Percentiles rank a stretch among this genome's conserved stretches.
These are phyloP conservation scores for Monopterus albus DNA, from an alignment of 2,113 vertebrate species.

Conservation along the genomic window DNA sequence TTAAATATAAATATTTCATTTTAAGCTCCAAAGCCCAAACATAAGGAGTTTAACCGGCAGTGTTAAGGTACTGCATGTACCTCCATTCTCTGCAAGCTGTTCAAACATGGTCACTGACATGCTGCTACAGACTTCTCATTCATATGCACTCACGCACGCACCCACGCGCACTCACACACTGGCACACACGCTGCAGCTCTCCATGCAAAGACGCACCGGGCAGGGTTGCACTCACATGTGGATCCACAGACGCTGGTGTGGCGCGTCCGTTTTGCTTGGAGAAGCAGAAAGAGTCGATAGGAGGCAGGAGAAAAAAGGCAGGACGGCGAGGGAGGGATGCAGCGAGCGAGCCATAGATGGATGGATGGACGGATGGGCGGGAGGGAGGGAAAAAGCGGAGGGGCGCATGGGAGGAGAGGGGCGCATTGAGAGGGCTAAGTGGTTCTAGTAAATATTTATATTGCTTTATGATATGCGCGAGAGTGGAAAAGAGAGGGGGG, in stretches of 20 bases:
- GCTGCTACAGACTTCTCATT: conserved; percentile 41
- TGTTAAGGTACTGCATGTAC: conserved; percentile 21
- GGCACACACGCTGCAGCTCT: conserved; percentile 25
- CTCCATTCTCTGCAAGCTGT: conserved; percentile 39
- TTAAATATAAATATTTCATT: conserved; percentile 26
- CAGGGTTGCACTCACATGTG: conserved; percentile 78
- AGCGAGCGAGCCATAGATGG: conserved; percentile 56
- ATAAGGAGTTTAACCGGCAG: conserved; percentile 15
- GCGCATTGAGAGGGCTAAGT: conserved; percentile 77
- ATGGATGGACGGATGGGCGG: conserved; percentile 53
- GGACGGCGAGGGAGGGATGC: conserved; percentile 61
- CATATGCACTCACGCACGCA: not conserved
- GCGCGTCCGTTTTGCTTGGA: conserved; percentile 80
- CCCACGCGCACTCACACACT: not conserved
- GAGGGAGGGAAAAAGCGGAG: conserved; percentile 56
- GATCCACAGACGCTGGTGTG: conserved; percentile 70
- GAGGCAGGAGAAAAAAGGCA: conserved; percentile 63
- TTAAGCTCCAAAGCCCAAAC: conserved; percentile 14
- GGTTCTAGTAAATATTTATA: conserved; percentile 88
- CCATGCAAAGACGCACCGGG: conserved; percentile 55
- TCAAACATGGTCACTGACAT: conserved; percentile 57
- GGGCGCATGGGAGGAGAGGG: conserved; percentile 37
- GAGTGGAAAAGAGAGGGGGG: conserved; percentile 65
- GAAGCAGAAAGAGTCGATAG: conserved; percentile 81
- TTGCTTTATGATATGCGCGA: conserved; percentile 82